phyloP scores from a whole-genome alignment of 2,113 vertebrate genomes.

The Oncorhynchus tshawytscha region DNA sequence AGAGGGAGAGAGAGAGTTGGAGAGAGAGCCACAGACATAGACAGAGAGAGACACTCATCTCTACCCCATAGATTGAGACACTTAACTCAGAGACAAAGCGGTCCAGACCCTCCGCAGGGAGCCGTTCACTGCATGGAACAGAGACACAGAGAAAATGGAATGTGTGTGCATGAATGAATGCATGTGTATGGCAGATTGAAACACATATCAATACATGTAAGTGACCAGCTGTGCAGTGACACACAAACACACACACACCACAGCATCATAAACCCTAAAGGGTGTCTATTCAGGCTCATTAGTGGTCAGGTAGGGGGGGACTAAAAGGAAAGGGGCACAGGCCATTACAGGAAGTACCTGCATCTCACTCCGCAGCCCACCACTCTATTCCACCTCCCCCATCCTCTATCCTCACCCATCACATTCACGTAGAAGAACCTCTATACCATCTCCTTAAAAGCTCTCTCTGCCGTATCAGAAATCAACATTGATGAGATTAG shows the following conservation, averaged over 20 bases:
- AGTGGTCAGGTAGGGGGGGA: constrained; percentile 21
- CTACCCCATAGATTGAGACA: background rate
- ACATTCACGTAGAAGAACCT: constrained; percentile 51
- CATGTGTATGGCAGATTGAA: constrained; percentile 51
- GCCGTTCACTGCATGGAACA: background rate
- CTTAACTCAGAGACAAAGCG: background rate
- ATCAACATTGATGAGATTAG: constrained; percentile 68
- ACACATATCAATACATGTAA: constrained; percentile 61
- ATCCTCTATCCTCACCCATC: constrained; percentile 18
- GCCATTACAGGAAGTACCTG: constrained; percentile 69
- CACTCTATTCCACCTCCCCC: constrained; percentile 19
- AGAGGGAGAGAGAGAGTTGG: background rate
- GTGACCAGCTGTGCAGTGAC: background rate
- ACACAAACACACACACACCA: background rate
- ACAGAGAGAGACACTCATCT: background rate
- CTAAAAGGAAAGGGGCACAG: constrained; percentile 20
- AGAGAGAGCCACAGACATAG: background rate
- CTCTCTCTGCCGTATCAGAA: constrained; percentile 38
- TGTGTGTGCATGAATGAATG: constrained; percentile 37
- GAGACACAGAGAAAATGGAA: background rate
- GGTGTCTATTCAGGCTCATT: constrained; percentile 48
- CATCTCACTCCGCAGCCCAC: constrained; percentile 26
- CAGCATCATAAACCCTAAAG: constrained; percentile 44
- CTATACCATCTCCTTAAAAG: constrained; percentile 65
- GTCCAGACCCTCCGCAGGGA: background rate